These are phyloP conservation scores for Porites evermanni DNA, from an alignment of 92 coral and sea anemone genomes.

Conservation along the genomic window DNA sequence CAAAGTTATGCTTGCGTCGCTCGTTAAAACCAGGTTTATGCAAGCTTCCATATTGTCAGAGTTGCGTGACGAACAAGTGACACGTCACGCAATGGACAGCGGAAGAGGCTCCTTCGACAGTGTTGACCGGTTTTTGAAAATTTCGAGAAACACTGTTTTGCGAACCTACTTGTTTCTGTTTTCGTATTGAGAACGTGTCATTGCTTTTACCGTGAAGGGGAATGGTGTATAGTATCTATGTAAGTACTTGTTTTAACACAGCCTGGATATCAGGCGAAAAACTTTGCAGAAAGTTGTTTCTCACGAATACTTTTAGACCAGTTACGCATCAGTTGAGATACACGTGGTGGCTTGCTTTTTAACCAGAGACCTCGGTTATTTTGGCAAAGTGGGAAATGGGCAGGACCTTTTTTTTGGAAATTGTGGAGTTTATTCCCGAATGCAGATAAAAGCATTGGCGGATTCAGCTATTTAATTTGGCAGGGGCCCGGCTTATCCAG, in stretches of 20 bases:
- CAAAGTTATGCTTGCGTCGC: too few relatives aligned
- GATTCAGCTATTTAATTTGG: too few relatives aligned
- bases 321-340: not conserved
- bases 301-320: not conserved
- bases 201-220: constrained; percentile 30
- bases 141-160: not conserved
- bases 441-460: too few relatives aligned
- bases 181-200: constrained; percentile 11
- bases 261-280: not conserved
- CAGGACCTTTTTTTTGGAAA: too few relatives aligned
- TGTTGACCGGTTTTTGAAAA: not conserved
- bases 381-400: too few relatives aligned
- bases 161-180: constrained; percentile 6
- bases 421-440: too few relatives aligned
- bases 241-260: not conserved
- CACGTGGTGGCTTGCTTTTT: not conserved
- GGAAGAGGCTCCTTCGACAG: not conserved
- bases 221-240: constrained; percentile 12
- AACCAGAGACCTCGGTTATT: not conserved
- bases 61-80: not conserved
- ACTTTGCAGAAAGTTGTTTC: not conserved
- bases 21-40: too few relatives aligned
- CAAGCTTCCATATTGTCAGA: not conserved
- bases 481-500: too few relatives aligned
- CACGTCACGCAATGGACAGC: not conserved